Conservation (phyloP, 2,888 invertebrate genomes). For the Bellardia bayeri region DNA sequence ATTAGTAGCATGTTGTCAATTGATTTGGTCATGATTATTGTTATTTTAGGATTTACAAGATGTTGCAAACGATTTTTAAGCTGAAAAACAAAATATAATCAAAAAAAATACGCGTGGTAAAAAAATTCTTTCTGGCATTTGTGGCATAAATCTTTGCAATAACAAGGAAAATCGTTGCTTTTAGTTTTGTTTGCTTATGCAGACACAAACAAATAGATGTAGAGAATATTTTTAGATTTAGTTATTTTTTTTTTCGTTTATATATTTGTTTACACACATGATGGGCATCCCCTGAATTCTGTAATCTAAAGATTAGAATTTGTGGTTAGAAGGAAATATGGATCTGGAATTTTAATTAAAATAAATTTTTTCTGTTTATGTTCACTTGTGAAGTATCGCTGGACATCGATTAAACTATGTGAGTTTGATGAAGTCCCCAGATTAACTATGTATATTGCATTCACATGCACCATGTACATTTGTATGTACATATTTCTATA, state of each 20-base stretch:
- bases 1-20: conserved; percentile 54
- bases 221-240: conserved; percentile 46
- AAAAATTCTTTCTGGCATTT: not conserved
- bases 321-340: not conserved
- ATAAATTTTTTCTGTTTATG: too few species aligned
- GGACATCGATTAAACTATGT: too few species aligned
- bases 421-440: too few species aligned
- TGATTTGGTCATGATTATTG: conserved; percentile 66
- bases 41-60: conserved; percentile 69
- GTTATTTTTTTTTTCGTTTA: conserved; percentile 21
- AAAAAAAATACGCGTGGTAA: conserved; percentile 22
- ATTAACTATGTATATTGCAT: too few species aligned
- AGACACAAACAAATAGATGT: conserved; percentile 28
- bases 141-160: conserved; percentile 45
- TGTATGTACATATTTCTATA: too few species aligned
- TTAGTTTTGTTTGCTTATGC: conserved; percentile 29
- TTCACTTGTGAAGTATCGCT: too few species aligned
- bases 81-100: conserved; percentile 18
- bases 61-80: conserved; percentile 36
- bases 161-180: conserved; percentile 24
- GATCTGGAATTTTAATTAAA: not conserved
- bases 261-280: conserved; percentile 66
- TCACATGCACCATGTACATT: too few species aligned
- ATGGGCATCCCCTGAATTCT: conserved; percentile 21
- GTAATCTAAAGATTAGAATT: not conserved